These are phyloP conservation scores for Myotis davidii DNA, from an alignment of 2,113 vertebrate genomes.

Conservation along the genomic window DNA sequence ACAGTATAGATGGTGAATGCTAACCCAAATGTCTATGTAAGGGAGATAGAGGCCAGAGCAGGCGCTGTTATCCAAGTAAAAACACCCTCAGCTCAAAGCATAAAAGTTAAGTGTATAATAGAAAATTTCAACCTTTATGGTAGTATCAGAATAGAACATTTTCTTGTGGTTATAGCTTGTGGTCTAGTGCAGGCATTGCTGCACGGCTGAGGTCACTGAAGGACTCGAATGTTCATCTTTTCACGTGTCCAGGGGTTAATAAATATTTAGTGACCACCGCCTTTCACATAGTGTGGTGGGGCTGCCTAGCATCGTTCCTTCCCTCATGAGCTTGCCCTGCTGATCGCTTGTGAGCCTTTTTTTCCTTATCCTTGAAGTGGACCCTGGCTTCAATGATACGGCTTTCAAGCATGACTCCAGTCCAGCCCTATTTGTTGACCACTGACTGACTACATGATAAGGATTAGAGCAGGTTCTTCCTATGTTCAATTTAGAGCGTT, in stretches of 20 bases:
- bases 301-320: not conserved
- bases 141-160: not conserved
- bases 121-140: constrained; percentile 19
- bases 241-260: not conserved
- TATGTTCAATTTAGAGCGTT: not conserved
- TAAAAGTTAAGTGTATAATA: not conserved
- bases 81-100: constrained; percentile 18
- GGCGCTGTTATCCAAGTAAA: not conserved
- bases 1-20: not conserved
- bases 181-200: not conserved
- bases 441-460: not conserved
- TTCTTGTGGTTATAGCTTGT: not conserved
- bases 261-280: not conserved
- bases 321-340: not conserved
- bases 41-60: constrained; percentile 30
- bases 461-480: not conserved
- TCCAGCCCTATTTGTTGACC: not conserved
- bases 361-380: constrained; percentile 1
- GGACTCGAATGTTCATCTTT: not conserved
- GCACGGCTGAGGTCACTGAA: not conserved
- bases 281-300: not conserved
- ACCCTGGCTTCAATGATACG: not conserved
- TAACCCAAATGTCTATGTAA: not conserved
- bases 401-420: not conserved
- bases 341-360: not conserved